These are phyloP conservation scores for Pentalonia nigronervosa DNA, from an alignment of 1,140 invertebrate species.

Conservation along the genomic window DNA sequence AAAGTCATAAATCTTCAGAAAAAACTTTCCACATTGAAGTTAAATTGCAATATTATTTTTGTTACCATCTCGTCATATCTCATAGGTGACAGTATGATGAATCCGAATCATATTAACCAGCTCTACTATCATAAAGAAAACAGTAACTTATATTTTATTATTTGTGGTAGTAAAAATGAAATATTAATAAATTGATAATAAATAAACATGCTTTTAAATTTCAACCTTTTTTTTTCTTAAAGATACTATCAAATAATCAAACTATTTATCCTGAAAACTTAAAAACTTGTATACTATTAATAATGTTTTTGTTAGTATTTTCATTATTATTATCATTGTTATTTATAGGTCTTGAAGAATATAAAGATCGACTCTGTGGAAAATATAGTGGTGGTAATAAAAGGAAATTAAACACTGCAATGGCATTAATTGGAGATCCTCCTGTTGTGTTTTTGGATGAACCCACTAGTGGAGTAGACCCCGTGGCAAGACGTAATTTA, in stretches of 20 bases:
- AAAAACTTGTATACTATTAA: not conserved
- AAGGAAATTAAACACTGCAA: conserved; percentile 90
- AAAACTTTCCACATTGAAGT: no score
- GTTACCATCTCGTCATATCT: no score
- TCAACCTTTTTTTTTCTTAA: not conserved
- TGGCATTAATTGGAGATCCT: conserved; percentile 91
- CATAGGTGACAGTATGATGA: no score
- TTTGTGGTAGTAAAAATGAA: not conserved
- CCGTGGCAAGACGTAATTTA: conserved; percentile 76
- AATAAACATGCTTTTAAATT: no score
- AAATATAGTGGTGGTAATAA: conserved; percentile 88
- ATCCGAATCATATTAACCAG: no score
- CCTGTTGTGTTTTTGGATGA: conserved; percentile 88
- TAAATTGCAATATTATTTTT: no score
- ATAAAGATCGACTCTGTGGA: conserved; percentile 59
- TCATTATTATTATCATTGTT: conserved; percentile 27
- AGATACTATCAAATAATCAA: not conserved
- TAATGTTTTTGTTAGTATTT: not conserved
- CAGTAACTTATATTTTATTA: not conserved
- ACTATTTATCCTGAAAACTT: not conserved
- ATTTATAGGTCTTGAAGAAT: conserved; percentile 60
- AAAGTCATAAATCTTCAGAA: no score
- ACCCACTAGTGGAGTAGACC: conserved; percentile 82
- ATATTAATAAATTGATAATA: not conserved
- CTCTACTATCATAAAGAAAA: no score